Conservation (phyloP, 2,797 vertebrate genomes). For the Acomys russatus region DNA sequence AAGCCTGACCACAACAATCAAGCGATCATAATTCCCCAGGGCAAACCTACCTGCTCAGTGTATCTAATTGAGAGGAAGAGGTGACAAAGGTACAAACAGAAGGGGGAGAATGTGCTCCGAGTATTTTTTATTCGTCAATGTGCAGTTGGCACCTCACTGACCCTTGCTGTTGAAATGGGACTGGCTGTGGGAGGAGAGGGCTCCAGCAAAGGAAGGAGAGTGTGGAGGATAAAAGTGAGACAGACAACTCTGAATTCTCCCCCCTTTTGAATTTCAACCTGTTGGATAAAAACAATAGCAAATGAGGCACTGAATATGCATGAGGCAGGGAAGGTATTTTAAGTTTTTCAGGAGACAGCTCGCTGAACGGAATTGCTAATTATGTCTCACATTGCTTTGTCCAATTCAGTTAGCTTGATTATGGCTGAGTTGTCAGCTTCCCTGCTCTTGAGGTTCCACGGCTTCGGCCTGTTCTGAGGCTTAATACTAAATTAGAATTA, state of each 20-base stretch:
- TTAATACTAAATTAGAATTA: slow-evolving; percentile 77
- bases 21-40: slow-evolving; percentile 7
- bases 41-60: slow-evolving; percentile 59
- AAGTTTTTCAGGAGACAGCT: slow-evolving; percentile 83
- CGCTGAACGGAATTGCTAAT: slow-evolving; percentile 83
- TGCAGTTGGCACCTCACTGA: slow-evolving; percentile 43
- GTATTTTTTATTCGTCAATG: slow-evolving; percentile 57
- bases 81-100: slow-evolving; percentile 57
- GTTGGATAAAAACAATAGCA: slow-evolving; percentile 84
- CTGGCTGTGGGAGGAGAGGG: neutral
- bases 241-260: slow-evolving; percentile 75
- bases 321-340: slow-evolving; percentile 81
- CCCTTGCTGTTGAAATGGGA: slow-evolving; percentile 49
- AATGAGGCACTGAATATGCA: slow-evolving; percentile 83
- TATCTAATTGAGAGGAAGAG: slow-evolving; percentile 63
- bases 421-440: slow-evolving; percentile 80
- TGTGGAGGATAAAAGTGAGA: slow-evolving; percentile 61
- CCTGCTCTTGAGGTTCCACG: slow-evolving; percentile 77
- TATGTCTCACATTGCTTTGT: slow-evolving; percentile 81
- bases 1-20: slow-evolving; percentile 39
- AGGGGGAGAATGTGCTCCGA: slow-evolving; percentile 5
- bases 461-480: slow-evolving; percentile 69
- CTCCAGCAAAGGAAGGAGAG: neutral
- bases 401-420: slow-evolving; percentile 83
- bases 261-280: slow-evolving; percentile 80